A percentile compares a stretch with the other conserved stretches of the same genome.
These are phyloP conservation scores for Dendroctonus valens DNA, from an alignment of 1,140 invertebrate species.

Conservation along the genomic window DNA sequence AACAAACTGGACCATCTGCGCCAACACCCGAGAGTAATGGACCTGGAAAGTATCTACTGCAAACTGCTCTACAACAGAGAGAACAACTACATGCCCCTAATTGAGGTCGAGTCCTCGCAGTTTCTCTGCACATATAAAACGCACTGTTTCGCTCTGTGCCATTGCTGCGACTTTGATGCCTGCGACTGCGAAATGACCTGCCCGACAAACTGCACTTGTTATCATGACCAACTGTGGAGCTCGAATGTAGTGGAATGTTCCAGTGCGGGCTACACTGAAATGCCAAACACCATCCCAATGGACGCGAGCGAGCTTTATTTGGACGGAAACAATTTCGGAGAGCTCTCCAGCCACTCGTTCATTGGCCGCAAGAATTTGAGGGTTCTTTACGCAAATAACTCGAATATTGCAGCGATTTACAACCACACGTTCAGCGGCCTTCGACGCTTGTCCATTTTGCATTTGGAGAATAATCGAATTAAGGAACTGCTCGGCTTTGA, in stretches of 20 bases:
- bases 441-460: conserved; percentile 70
- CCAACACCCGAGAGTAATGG: conserved; percentile 86
- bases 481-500: conserved; percentile 79
- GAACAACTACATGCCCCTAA: conserved; percentile 74
- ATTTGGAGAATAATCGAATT: conserved; percentile 83
- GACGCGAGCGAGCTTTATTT: conserved; percentile 91
- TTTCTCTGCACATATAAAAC: conserved; percentile 91
- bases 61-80: conserved; percentile 83
- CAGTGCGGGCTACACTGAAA: conserved; percentile 71
- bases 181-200: conserved; percentile 96
- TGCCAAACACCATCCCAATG: conserved; percentile 88
- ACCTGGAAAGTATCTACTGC: conserved; percentile 87
- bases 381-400: conserved; percentile 84
- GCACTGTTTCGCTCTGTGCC: conserved; percentile 89
- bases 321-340: conserved; percentile 85
- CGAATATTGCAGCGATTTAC: conserved; percentile 77
- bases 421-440: conserved; percentile 90
- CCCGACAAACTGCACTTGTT: conserved; percentile 89
- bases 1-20: conserved; percentile 71
- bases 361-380: conserved; percentile 86
- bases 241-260: conserved; percentile 92
- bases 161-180: conserved; percentile 93
- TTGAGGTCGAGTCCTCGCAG: conserved; percentile 81
- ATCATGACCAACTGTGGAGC: conserved; percentile 91
- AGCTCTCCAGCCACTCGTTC: conserved; percentile 85